These are phyloP conservation scores for Eulimnadia texana DNA, from an alignment of 1,140 invertebrate genomes.

Conservation along the genomic window DNA sequence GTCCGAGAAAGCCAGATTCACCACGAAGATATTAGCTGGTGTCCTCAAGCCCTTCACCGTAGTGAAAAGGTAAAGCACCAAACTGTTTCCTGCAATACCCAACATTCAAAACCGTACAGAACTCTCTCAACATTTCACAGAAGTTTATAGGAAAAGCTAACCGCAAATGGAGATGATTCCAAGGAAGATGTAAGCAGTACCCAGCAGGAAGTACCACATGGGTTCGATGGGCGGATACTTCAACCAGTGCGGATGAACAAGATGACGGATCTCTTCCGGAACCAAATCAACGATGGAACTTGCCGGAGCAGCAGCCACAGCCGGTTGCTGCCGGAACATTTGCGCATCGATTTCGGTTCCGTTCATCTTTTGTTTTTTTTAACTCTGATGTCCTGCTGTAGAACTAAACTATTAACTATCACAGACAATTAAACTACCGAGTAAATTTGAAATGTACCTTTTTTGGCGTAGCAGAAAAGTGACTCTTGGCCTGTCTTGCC, in stretches of 20 bases:
- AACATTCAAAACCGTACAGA: not conserved
- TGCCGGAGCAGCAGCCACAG: not conserved
- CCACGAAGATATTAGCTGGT: constrained; percentile 76
- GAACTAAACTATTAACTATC: no score
- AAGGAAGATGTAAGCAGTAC: constrained; percentile 5
- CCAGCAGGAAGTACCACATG: constrained; percentile 31
- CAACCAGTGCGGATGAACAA: constrained; percentile 26
- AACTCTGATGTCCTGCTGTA: not conserved
- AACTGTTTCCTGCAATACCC: constrained; percentile 10
- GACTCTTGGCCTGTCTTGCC: no score
- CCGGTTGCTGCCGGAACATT: not conserved
- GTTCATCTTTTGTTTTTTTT: not conserved
- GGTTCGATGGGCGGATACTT: constrained; percentile 26
- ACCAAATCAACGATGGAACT: constrained; percentile 20
- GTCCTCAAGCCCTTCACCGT: constrained; percentile 69
- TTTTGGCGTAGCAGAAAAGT: no score
- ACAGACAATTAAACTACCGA: no score
- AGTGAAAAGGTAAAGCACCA: constrained; percentile 24
- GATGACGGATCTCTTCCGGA: constrained; percentile 22
- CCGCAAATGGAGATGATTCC: constrained; percentile 7
- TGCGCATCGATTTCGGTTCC: not conserved
- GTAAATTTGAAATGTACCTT: no score
- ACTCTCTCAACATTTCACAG: not conserved
- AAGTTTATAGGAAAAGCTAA: not conserved
- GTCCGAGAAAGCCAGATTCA: constrained; percentile 72